phyloP scores from a whole-genome alignment of 2,888 invertebrate species.

The Chrysomela aeneicollis region DNA sequence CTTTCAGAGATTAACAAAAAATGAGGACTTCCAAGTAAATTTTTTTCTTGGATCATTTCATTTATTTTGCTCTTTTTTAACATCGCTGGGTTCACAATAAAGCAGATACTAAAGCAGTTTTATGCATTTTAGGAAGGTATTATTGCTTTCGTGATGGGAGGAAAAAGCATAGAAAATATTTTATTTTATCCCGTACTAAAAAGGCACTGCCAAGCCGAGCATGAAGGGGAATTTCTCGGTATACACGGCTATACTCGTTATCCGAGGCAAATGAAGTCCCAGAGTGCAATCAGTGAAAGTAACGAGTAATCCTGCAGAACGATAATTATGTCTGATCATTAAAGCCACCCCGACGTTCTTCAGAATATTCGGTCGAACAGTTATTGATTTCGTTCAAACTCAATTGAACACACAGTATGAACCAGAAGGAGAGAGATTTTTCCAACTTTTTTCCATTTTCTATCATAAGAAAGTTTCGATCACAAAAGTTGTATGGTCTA shows the following conservation, averaged over 20 bases:
- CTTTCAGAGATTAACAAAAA: too few species aligned
- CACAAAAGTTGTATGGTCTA: too few species aligned
- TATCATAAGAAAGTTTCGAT: too few species aligned
- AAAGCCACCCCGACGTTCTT: neutral
- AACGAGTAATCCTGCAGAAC: conserved; percentile 1
- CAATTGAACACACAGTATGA: too few species aligned
- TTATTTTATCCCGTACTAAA: neutral
- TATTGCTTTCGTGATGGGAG: neutral
- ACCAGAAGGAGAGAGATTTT: too few species aligned
- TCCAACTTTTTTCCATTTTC: too few species aligned
- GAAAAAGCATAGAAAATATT: neutral
- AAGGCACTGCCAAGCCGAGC: neutral
- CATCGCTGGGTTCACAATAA: neutral
- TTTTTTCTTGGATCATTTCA: neutral
- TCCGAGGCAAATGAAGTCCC: neutral
- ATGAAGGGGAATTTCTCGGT: neutral
- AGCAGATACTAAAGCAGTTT: neutral
- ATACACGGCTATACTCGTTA: neutral
- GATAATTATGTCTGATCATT: conserved; percentile 3
- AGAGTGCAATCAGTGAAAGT: neutral
- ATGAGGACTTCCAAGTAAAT: too few species aligned
- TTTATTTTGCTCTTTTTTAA: neutral
- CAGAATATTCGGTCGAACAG: neutral
- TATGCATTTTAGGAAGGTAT: neutral
- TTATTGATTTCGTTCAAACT: neutral